Base-by-base conservation (phyloP, 2,797 vertebrate genomes). In the Propithecus deckenii region DNA sequence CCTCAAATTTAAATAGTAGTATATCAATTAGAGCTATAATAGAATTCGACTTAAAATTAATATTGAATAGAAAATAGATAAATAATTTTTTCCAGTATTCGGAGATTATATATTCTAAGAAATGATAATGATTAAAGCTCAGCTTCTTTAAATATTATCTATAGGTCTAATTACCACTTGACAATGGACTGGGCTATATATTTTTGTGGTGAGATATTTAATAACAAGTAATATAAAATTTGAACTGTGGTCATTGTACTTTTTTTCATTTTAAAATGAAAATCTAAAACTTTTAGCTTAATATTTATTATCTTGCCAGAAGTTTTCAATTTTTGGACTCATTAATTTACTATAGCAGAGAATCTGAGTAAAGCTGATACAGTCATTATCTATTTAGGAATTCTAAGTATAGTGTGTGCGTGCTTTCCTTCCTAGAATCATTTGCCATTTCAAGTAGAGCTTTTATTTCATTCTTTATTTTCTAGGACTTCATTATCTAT, bases 381-480 rank as follows among this genome's bases (percentile, higher is more conserved):
- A 74, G 48, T 93, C 92, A 97, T 97, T 97, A 95, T 97, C 88
- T 94, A 92, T 95, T 96, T 94, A 97, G 48, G 74, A 91, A 97
- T 96, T 96, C 63, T 89, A 95, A 95, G 85, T 92, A 87, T 81
- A 95, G 71, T 43, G 35, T 86, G 67, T 84, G 38, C 65, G 52
- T 84, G 4, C 79, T 94, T 97, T 96, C 52, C 76, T 96, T 97
- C 96, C 84, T 92, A 84, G 75, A 96, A 86, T 87, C 75, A 95
- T 97, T 97, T 97, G 75, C 97, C 94, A 96, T 95, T 97, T 97
- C 88, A 97, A 96, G 52, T 76, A 96, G 74, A 91, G 71, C 30
- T 48, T 96, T 96, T 97, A 94, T 97, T 98, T 97, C 78, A 95
- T 97, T 97, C 92, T 96, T 97, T 97, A 97, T 97, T 97, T 98